Evolutionary conservation across 2,113 vertebrate genomes (phyloP).

Genomic region (Osmerus mordax): DNA sequence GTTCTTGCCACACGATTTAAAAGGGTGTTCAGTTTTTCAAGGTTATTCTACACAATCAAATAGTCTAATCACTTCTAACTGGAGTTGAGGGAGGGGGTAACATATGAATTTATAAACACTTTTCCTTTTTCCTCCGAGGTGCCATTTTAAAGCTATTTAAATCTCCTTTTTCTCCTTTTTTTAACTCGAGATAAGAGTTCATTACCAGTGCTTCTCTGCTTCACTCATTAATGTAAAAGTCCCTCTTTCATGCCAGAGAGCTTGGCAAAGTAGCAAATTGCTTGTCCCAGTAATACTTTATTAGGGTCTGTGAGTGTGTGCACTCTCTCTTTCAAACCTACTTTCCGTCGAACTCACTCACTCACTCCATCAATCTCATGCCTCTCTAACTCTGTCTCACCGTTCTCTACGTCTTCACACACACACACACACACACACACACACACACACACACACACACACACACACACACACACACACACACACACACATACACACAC

Average conservation of each 20-base stretch:
- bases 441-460: not conserved
- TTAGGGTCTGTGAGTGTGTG: slow-evolving; percentile 52
- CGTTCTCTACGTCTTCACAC: slow-evolving; percentile 11
- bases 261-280: slow-evolving; percentile 60
- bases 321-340: slow-evolving; percentile 45
- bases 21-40: too few species aligned
- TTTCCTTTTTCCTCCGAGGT: slow-evolving; percentile 40
- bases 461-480: not conserved
- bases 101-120: slow-evolving; percentile 33
- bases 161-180: slow-evolving; percentile 56
- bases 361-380: slow-evolving; percentile 45
- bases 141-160: slow-evolving; percentile 65
- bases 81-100: slow-evolving; percentile 53
- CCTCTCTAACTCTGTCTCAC: slow-evolving; percentile 16
- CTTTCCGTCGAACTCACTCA: slow-evolving; percentile 38
- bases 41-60: too few species aligned
- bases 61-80: slow-evolving; percentile 19
- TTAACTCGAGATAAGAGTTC: slow-evolving; percentile 61
- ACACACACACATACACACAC: not conserved
- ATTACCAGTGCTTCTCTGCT: slow-evolving; percentile 60
- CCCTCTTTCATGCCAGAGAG: slow-evolving; percentile 60
- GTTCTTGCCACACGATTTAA: too few species aligned
- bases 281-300: slow-evolving; percentile 64
- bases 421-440: slow-evolving; percentile 5
- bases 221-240: slow-evolving; percentile 62